A percentile compares a stretch with the other conserved stretches of the same genome.
Conservation (phyloP, 2,888 invertebrate genomes). For the Epiperipatus broadwayi region DNA sequence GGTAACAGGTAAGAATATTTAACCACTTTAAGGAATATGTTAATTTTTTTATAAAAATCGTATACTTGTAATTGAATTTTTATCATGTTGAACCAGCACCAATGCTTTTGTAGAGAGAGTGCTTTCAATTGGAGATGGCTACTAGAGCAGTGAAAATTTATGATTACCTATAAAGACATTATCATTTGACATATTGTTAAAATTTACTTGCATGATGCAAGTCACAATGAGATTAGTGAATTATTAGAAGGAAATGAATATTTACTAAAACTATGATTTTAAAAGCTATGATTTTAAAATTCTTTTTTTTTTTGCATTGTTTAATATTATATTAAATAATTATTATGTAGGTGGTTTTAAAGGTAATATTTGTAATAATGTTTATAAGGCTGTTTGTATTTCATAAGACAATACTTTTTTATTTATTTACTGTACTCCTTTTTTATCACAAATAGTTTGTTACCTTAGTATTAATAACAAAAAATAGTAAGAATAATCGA, state of each 20-base stretch:
- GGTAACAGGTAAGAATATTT: conserved; percentile 10
- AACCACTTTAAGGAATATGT: conserved; percentile 5
- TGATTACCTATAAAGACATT: conserved; percentile 6
- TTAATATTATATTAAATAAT: too few species aligned
- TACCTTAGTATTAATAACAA: too few species aligned
- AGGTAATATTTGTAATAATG: too few species aligned
- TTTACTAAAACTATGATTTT: too few species aligned
- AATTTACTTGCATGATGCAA: conserved; percentile 8
- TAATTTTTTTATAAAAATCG: conserved; percentile 11
- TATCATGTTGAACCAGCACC: conserved; percentile 5
- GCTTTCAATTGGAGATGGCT: conserved; percentile 12
- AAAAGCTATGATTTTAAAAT: too few species aligned
- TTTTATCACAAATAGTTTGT: too few species aligned
- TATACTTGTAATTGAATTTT: conserved; percentile 12
- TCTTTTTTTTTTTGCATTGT: too few species aligned
- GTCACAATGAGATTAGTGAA: conserved; percentile 6
- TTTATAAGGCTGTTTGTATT: too few species aligned
- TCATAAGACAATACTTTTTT: too few species aligned
- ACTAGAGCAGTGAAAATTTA: conserved; percentile 11
- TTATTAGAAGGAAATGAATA: conserved; percentile 11
- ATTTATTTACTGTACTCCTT: too few species aligned
- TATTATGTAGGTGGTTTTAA: too few species aligned
- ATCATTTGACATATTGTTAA: conserved; percentile 7
- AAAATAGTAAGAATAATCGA: too few species aligned
- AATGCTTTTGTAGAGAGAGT: conserved; percentile 11